Percentiles rank a stretch among this genome's conserved stretches.
phyloP scores from a whole-genome alignment of 2,888 invertebrate genomes.

The Eledona agricola region DNA sequence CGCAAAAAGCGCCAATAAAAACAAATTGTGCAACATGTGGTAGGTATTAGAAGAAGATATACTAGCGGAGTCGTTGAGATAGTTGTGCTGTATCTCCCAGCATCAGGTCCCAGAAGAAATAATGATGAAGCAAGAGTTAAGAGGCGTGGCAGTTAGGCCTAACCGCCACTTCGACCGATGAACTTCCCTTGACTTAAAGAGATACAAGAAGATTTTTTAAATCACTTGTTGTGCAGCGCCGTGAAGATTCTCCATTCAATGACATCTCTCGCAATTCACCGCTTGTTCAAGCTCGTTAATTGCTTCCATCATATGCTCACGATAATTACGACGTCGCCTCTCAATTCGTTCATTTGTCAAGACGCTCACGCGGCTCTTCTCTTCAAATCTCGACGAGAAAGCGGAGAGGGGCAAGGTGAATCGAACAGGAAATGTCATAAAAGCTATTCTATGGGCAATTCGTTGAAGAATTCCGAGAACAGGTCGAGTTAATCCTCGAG shows the following conservation, averaged over 20 bases:
- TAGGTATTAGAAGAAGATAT: constrained; percentile 13
- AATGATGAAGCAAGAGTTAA: constrained; percentile 40
- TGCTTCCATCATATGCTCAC: neutral
- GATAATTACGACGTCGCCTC: constrained; percentile 5
- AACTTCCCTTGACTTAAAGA: constrained; percentile 46
- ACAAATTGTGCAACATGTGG: constrained; percentile 25
- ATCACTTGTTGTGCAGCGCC: constrained; percentile 35
- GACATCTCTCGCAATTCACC: constrained; percentile 11
- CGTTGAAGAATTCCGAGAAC: constrained; percentile 30
- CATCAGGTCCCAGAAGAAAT: constrained; percentile 37
- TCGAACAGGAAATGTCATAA: constrained; percentile 32
- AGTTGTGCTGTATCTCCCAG: constrained; percentile 34
- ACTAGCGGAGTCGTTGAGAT: constrained; percentile 27
- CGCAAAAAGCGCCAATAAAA: constrained; percentile 13
- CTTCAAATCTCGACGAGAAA: constrained; percentile 2
- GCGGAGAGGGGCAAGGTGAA: constrained; percentile 7
- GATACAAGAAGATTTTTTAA: constrained; percentile 37
- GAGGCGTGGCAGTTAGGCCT: constrained; percentile 47
- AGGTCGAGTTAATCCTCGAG: constrained; percentile 28
- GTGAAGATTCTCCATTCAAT: constrained; percentile 29
- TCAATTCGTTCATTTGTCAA: constrained; percentile 15
- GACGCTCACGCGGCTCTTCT: neutral
- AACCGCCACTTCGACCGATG: constrained; percentile 50
- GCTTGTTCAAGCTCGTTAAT: constrained; percentile 13
- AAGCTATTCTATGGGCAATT: constrained; percentile 32